Base-by-base conservation (phyloP, 2,888 invertebrate species). In the Ephialtes manifestator region DNA sequence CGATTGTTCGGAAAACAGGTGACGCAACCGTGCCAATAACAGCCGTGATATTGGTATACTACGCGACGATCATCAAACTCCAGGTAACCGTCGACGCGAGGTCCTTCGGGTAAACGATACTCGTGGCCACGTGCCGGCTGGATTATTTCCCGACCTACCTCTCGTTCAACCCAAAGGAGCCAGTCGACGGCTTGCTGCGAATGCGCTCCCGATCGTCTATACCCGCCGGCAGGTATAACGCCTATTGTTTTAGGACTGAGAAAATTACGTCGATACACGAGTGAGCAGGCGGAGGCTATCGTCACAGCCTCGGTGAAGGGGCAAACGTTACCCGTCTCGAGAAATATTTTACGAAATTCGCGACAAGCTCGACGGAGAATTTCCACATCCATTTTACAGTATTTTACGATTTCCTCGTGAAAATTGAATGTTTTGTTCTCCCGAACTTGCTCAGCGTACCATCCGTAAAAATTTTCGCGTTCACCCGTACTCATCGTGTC, bases 321-420 rank as follows among this genome's bases (percentile, higher is more conserved):
- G 10, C 20, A 15, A 20, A 53, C 53, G 20, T 53, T 20, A 20
- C 53, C 53, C 4, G 10, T 10, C 8, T 20, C 53, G 18, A 53
- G 53, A 53, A 53, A 53, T 4, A 53, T 53, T 20, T 53, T 53
- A 20, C 53, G 20, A 53, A 53, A 53, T 20, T 53, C 53, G 18
- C 53, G 53, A 18, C 53, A 53, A 20, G 90, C 88, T 18, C 83
- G 81, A 4, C 88, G 80, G 18, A 92, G 78, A 79, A 92, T 92
- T 11, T 86, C 86, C 0, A 92, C 91, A 48, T 89, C 87, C 4
- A 76, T 48, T 7, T 48, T 28, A 65, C 88, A 89, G 63, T 89
- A 89, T 28, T 83, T 86, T 0, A 89, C 72, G 0, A 93, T 60
- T 71, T 92, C 92, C n/a, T 85, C 70, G 80, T 88, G 35, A 70